These are phyloP conservation scores for Amblyjoppa fuscipennis DNA, from an alignment of 2,888 invertebrate species.

Conservation along the genomic window DNA sequence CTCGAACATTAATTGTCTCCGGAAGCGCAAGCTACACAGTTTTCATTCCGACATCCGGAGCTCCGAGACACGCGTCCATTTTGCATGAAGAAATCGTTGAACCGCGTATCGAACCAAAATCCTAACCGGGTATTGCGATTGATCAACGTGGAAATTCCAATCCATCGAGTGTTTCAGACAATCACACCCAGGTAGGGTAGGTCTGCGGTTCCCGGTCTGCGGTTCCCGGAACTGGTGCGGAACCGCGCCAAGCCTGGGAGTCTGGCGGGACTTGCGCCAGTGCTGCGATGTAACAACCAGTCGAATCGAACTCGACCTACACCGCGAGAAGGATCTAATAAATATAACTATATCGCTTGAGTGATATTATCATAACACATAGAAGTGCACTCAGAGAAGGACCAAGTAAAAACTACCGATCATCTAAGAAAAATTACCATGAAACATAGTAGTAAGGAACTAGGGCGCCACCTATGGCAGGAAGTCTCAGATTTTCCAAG, in stretches of 20 bases:
- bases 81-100: background rate
- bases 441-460: no score
- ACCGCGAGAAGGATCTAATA: no score
- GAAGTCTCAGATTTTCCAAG: no score
- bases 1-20: constrained; percentile 27
- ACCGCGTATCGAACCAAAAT: background rate
- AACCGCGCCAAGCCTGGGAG: no score
- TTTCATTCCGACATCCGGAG: background rate
- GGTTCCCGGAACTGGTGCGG: no score
- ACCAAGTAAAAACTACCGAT: no score
- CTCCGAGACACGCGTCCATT: background rate
- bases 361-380: no score
- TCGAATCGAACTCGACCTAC: background rate
- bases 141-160: background rate
- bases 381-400: no score
- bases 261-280: background rate
- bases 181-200: background rate
- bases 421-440: no score
- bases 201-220: no score
- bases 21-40: constrained; percentile 3
- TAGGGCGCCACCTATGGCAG: no score
- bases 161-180: background rate
- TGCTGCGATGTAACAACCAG: background rate
- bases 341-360: no score
- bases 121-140: background rate